phyloP scores from a whole-genome alignment of 2,113 vertebrate genomes.

The Zingel zingel region DNA sequence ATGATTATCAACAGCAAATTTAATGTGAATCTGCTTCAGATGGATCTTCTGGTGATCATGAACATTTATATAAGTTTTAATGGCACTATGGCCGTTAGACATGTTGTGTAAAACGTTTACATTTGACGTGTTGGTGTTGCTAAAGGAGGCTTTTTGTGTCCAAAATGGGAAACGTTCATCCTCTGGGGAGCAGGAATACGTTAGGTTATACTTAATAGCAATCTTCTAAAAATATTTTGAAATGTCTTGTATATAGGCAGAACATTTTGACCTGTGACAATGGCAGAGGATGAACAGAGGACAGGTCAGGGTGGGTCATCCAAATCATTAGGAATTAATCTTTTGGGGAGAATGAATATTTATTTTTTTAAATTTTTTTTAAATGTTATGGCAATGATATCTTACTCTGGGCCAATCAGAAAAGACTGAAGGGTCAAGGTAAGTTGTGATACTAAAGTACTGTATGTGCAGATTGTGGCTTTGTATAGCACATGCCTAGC shows the following conservation, averaged over 20 bases:
- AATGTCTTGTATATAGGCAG: not conserved
- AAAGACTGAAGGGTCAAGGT: not conserved
- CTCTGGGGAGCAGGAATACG: not conserved
- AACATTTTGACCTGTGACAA: not conserved
- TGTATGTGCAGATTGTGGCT: not conserved
- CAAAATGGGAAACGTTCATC: not conserved
- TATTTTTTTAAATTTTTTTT: too few relatives aligned
- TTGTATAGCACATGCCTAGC: slow-evolving; percentile 11
- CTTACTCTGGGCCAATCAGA: not conserved
- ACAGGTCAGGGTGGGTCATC: too few relatives aligned
- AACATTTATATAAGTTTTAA: not conserved
- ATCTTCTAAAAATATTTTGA: not conserved
- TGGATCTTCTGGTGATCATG: not conserved
- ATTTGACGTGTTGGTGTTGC: not conserved
- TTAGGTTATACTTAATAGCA: not conserved
- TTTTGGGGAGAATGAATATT: too few relatives aligned
- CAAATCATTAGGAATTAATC: too few relatives aligned
- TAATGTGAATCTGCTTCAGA: not conserved
- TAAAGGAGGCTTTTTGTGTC: too few relatives aligned
- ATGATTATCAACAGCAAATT: too few relatives aligned
- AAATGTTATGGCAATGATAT: not conserved
- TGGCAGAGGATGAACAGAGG: too few relatives aligned
- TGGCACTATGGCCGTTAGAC: not conserved
- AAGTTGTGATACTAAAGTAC: not conserved
- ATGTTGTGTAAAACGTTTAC: not conserved